Percentiles rank a stretch among this genome's conserved stretches.
phyloP scores from a whole-genome alignment of 64 coral and sea anemone species.

The Pachyseris speciosa region DNA sequence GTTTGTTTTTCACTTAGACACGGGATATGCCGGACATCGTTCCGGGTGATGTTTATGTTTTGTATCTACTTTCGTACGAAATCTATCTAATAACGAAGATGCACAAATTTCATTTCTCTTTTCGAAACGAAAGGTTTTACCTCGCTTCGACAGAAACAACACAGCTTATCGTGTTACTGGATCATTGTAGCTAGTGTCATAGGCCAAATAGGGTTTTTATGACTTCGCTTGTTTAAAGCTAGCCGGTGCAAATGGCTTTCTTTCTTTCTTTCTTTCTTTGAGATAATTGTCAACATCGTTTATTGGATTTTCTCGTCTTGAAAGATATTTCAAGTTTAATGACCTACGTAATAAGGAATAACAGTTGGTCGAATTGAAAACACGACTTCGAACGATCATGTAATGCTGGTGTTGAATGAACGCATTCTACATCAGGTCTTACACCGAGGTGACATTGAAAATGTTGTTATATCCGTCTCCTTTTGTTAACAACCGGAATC shows the following conservation, averaged over 20 bases:
- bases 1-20: conserved; percentile 29
- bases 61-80: neutral
- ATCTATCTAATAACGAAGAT: neutral
- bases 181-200: neutral
- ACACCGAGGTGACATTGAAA: neutral
- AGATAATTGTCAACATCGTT: neutral
- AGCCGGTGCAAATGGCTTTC: too few species aligned
- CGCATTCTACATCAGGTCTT: neutral
- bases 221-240: neutral
- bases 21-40: neutral
- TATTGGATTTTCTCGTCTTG: neutral
- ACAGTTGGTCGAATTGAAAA: conserved; percentile 35
- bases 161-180: neutral
- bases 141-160: neutral
- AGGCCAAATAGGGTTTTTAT: neutral
- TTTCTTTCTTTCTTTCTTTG: neutral
- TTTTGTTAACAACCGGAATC: neutral
- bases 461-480: neutral
- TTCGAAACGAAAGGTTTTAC: neutral
- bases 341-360: conserved; percentile 33
- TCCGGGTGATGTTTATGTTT: neutral
- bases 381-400: conserved; percentile 23
- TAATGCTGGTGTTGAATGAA: conserved; percentile 16
- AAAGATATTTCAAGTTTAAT: conserved; percentile 34
- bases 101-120: neutral